Base-by-base conservation (phyloP, 1,140 invertebrate species). In the Lepidurus arcticus region DNA sequence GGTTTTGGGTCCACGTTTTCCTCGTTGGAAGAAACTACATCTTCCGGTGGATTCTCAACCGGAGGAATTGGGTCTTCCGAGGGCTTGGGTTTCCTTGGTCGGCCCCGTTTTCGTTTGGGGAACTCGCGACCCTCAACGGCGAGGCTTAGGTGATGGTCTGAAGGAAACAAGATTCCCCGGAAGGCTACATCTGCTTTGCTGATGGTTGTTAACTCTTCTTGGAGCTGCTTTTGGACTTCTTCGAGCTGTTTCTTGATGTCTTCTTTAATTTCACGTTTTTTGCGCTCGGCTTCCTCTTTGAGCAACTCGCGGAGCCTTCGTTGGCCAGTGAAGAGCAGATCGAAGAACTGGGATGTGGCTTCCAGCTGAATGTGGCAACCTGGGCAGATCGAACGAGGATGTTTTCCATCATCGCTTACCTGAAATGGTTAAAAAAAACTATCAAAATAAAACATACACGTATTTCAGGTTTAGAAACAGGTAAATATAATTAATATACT, bases 281-380 rank as follows among this genome's bases (percentile, higher is more conserved):
- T 65, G 13, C 53, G 53, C 8, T 65, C 53, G 6, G 13, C 21
- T 65, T 90, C 86, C 73, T 84, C 80, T 80, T 86, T 86, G 81
- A 84, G 87, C 80, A 89, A 82, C 47, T 85, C 84, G 75, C 88
- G 83, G 78, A 90, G 85, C 81, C 88, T 88, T 16, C 80, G 86
- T 82, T 92, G 91, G 7, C 91, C 91, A 82, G 88, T 87, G 45
- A 91, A 87, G 80, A 92, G 87, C 10, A 91, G 83, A 76, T 91
- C 89, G 81, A 92, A 88, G 85, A 92, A 92, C 82, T 91, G 89
- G 73, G 89, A 88, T 42, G 90, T 91, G 16, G 91, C 87, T 82
- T 92, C 90, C 80, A 92, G 81, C 82, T 92, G 91, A 78, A 92
- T 91, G 80, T 91, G 90, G 82, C 91, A 92, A 24, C 90, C 91